These are phyloP conservation scores for Akabosia matsudoensis DNA, from an alignment of 1,140 invertebrate species.

Conservation along the genomic window DNA sequence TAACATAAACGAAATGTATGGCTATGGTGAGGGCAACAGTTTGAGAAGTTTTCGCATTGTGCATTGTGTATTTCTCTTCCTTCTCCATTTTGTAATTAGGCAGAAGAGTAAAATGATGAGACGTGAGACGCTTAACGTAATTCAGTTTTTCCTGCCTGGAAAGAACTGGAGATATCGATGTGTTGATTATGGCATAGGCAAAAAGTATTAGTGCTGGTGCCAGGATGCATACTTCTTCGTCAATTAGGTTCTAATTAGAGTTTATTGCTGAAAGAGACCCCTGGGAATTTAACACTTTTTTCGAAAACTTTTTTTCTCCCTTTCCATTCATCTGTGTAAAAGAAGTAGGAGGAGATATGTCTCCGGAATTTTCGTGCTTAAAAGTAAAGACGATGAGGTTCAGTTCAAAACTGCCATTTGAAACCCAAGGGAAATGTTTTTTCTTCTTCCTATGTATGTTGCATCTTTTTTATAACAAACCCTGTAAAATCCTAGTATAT, in stretches of 20 bases:
- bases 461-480: no score
- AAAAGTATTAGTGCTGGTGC: constrained; percentile 7
- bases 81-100: constrained; percentile 5
- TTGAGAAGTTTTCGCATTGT: background rate
- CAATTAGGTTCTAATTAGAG: constrained; percentile 46
- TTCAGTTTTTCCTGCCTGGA: constrained; percentile 12
- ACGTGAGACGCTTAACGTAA: background rate
- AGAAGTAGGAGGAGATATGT: background rate
- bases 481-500: no score
- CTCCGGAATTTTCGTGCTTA: background rate
- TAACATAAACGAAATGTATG: constrained; percentile 4
- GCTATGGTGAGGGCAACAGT: constrained; percentile 10
- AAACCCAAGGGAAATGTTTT: no score
- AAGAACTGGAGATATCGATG: constrained; percentile 2
- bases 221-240: constrained; percentile 33
- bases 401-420: no score
- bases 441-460: no score
- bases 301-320: background rate
- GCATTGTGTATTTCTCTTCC: background rate
- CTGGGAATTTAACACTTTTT: constrained; percentile 14
- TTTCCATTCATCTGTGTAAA: background rate
- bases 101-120: background rate
- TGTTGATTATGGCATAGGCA: background rate
- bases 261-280: constrained; percentile 35
- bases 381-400: no score